Evolutionary conservation across 2,113 vertebrate species (phyloP), one percentile per base, ranked within the genome.

Genomic region (Nicator chloris): DNA sequence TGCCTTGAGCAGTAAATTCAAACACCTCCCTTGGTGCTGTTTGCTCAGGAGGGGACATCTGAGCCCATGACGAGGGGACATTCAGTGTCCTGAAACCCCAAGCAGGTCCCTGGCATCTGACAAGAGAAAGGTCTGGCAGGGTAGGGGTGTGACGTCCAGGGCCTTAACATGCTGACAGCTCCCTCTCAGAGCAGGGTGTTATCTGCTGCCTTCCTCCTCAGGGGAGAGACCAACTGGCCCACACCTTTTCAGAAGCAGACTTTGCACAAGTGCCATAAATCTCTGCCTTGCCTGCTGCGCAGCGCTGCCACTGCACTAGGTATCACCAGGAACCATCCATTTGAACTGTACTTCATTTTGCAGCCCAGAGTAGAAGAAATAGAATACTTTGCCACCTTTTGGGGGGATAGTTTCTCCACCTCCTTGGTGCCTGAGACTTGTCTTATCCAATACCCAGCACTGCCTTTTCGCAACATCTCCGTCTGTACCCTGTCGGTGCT

Each of bases 301-400:
- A 86, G 91, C 33, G 19, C 93, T 90, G 96, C 85, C 47, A 23
- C 92, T 75, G 95, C 50, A 21, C 96, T 97, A 93, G 82, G 86
- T 97, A 92, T 97, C 68, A 33, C 94, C 96, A 86, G 94, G 95
- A 97, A 93, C 96, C 95, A 97, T 97, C 96, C 94, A 82, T 97
- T 97, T 96, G 95, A 96, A 66, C 91, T 73, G 95, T 75, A 90
- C 75, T 95, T 97, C 26, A 37, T 81, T 97, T 96, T 94, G 82
- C 93, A 96, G 80, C 80, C 88, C 54, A 70, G 90, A 42, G 57
- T 45, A 91, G 93, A 96, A 95, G 91, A 79, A 95, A 94, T 91
- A 91, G 94, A 91, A 96, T 95, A 89, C 60, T 96, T 96, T 97
- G 91, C 90, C 64, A 93, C 95, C 93, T 96, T 96, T 95, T 97